Evolutionary conservation across 2,797 vertebrate species (phyloP), one percentile per base, ranked within the genome.

Genomic region (Dallia pectoralis): DNA sequence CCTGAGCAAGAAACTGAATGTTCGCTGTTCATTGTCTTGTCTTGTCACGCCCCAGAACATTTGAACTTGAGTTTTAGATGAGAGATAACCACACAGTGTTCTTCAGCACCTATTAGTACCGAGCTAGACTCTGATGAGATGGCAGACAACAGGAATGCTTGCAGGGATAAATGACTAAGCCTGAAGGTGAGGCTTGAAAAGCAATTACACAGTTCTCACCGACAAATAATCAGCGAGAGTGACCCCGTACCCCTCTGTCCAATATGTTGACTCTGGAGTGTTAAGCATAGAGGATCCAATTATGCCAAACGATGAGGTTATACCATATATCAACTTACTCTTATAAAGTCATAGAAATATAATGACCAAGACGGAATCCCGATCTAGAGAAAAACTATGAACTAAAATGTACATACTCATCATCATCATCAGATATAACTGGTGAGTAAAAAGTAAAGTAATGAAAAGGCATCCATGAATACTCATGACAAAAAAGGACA

Each of bases 221-320:
- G n/a, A 69, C 70, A 83, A 80, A 85, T 80, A 85, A 83, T 71
- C 72, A 74, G 12, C 30, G 22, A 51, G 40, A 32, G 22, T 30
- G 40, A 69, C 67, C 27, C n/a, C 47, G 18, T 25, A 53, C 16
- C 32, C 48, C 69, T 32, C 32, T 12, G 3, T 32, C 19, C 49
- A 33, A 19, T 44, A 25, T 59, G 53, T 53, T 44, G 9, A 44
- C 40, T 44, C 29, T 4, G 16, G 4, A 63, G 25, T 32, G 61
- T 63, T 63, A 32, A 63, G 16, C 11, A 59, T 22, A 25, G 53
- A 59, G 48, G 22, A 63, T 18, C 12, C 25, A 63, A 30, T 59
- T 59, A 59, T 59, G 53, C 22, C 25, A 59, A n/a, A 25, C 25
- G 61, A 3, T 62, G 61, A 62, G 25, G 22, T 62, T 29, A 62